phyloP scores from a whole-genome alignment of 2,113 vertebrate species.

The Beaufortia kweichowensis region DNA sequence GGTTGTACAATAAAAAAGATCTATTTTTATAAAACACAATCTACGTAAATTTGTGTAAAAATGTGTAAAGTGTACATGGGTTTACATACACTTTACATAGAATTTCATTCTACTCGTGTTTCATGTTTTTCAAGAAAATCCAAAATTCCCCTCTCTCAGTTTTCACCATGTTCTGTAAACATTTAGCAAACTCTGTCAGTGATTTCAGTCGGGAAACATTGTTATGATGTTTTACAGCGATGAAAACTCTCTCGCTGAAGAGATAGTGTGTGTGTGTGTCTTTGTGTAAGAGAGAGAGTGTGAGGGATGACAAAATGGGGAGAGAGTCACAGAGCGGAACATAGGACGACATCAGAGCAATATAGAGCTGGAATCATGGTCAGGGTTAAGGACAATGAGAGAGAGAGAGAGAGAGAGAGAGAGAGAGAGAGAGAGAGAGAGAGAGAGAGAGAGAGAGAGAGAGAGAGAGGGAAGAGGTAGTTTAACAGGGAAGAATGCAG shows the following conservation, averaged over 20 bases:
- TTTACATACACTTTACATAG: too few species aligned
- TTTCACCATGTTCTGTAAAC: neutral
- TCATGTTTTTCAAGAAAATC: too few species aligned
- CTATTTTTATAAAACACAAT: too few species aligned
- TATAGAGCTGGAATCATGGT: conserved; percentile 53
- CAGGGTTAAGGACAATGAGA: conserved; percentile 50
- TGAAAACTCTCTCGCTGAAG: conserved; percentile 21
- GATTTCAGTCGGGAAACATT: conserved; percentile 9
- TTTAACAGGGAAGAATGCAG: conserved; percentile 39
- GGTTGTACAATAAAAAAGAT: too few species aligned
- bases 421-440: conserved; percentile 10
- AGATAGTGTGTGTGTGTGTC: conserved; percentile 11
- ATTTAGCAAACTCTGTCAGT: conserved; percentile 1
- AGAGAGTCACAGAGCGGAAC: conserved; percentile 7
- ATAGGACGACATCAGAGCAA: conserved; percentile 44
- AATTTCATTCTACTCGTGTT: too few species aligned
- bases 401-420: neutral
- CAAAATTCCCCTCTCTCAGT: neutral
- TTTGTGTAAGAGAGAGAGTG: neutral
- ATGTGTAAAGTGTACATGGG: too few species aligned
- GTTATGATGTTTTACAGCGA: conserved; percentile 9
- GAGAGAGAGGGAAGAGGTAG: conserved; percentile 31
- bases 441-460: conserved; percentile 31
- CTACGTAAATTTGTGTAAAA: too few species aligned
- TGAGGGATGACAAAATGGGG: conserved; percentile 35